Evolutionary conservation across 2,797 vertebrate genomes (phyloP), one percentile per base, ranked within the genome.

Genomic region (Tiaroga cobitis): DNA sequence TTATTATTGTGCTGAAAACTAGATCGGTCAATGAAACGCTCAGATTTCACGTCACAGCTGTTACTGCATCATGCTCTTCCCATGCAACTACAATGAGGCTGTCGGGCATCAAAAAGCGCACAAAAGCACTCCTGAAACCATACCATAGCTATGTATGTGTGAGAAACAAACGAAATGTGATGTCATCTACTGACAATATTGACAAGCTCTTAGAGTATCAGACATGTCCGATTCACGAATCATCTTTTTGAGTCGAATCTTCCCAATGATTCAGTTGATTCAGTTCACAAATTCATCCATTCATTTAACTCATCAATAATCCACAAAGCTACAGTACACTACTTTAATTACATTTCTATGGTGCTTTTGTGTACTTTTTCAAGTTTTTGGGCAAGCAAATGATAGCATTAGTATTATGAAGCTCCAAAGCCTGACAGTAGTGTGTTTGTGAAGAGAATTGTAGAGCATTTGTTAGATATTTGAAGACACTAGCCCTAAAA

Each of bases 401-500:
- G 37, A 16, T 9, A 0, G 4, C 8, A 63, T 61, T 63, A 63
- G 37, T 26, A 63, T 61, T 11, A 63, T 24, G 49, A 34, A 54
- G 32, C 54, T n/a, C 5, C 24, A 41, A 61, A 41, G 75, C 54
- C 37, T 26, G 61, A 29, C 15, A 65, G 3, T 32, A 18, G 26
- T 32, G 56, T 75, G 29, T 34, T 75, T 54, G 21, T 3, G 29
- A 21, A 24, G 32, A 56, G 16, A 41, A 29, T 11, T 65, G 15
- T 29, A 65, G 74, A 39, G 54, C 75, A 39, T 59, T 37, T 59
- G 51, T 76, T 59, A 37, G n/a, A 56, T 39, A 37, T 76, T n/a
- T 76, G 74, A 76, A 76, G 74, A 39, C 51, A 59, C 74, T n/a
- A 81, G 67, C 79, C 37, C 18, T 29, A 26, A 69, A 65, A 49